These are phyloP conservation scores for Scrobipalpa costella DNA, from an alignment of 2,888 invertebrate genomes.

Conservation along the genomic window DNA sequence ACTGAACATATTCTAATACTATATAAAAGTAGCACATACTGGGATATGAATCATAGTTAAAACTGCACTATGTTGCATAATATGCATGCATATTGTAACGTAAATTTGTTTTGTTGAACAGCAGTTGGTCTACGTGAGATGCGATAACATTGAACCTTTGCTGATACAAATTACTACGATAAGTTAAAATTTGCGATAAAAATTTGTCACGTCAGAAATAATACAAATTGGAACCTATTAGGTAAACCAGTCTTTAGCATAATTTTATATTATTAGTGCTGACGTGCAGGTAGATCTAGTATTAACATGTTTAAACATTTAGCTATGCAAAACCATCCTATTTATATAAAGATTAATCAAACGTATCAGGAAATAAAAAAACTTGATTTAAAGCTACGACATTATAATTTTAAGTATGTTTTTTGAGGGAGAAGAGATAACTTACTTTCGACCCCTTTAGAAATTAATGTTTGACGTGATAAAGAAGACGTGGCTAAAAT, in stretches of 20 bases:
- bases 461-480: background rate
- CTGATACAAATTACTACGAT: background rate
- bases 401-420: background rate
- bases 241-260: background rate
- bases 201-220: background rate
- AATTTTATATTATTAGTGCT: too few species aligned
- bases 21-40: too few species aligned
- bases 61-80: background rate
- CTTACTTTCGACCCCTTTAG: background rate
- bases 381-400: background rate
- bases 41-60: background rate
- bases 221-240: background rate
- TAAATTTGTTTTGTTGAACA: background rate
- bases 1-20: too few species aligned
- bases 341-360: too few species aligned
- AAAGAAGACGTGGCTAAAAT: background rate
- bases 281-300: too few species aligned
- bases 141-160: constrained; percentile 3
- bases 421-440: background rate
- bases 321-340: too few species aligned
- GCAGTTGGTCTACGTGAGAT: background rate
- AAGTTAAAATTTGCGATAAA: background rate
- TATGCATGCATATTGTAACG: background rate
- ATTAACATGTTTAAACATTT: too few species aligned
- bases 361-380: background rate